Base-by-base conservation (phyloP, 2,113 vertebrate species). In the Alouatta palliata region DNA sequence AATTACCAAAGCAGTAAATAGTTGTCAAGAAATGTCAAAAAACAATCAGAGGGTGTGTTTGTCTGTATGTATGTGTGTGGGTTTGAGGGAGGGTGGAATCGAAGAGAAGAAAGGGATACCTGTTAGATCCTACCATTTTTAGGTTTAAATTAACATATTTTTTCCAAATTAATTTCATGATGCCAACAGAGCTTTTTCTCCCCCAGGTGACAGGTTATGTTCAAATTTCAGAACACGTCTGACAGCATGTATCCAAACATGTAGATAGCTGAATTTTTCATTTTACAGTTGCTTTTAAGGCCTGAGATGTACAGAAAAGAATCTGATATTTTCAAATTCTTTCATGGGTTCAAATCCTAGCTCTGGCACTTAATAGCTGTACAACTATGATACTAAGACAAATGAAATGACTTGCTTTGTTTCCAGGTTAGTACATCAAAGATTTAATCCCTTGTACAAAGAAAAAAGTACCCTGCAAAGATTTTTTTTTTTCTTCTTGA, bases 121-220 rank as follows among this genome's bases (percentile, higher is more conserved):
- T 83, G 9, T 71, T 93, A 54, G 32, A 58, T 56, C 45, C 12
- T 76, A 83, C 35, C 40, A 56, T 20, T 79, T 93, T 5, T 76
- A 45, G 54, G 25, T 47, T 96, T 77, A 91, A 96, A 45, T 43
- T 90, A 43, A 88, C 82, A n/a, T 92, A 71, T 96, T 97, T 64
- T 97, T 94, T 96, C 87, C 8, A 1, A 96, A 87, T 73, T 45
- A 6, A 81, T 91, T 96, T 94, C 66, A 88, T 80, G 61, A 92
- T 79, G 56, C 32, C 70, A 79, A 77, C 25, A 71, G 35, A 68
- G 32, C 21, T 43, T 49, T 66, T 94, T n/a, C 14, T 1, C 5
- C n/a, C 27, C 37, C 47, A 83, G 40, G 40, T 94, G 56, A 85
- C 61, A 73, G 77, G 61, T 56, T 84, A 88, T 45, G 20, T 77